These are phyloP conservation scores for Cinclus mexicanus DNA, from an alignment of 2,113 vertebrate species.

Conservation along the genomic window DNA sequence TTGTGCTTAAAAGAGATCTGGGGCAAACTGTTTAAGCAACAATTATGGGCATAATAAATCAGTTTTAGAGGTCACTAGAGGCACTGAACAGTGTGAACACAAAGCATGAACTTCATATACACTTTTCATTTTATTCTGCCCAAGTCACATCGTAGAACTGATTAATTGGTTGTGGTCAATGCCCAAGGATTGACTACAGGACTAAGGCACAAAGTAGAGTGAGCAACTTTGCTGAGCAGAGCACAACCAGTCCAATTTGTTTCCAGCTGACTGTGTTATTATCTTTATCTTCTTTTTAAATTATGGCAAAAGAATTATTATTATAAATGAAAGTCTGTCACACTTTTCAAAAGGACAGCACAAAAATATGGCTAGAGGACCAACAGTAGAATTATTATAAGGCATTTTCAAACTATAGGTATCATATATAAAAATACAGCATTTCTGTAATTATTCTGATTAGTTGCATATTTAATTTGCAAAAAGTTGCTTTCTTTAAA, in stretches of 20 bases:
- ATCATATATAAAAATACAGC: neutral
- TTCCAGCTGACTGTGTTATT: neutral
- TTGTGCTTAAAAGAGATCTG: neutral
- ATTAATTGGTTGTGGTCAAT: neutral
- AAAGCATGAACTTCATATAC: neutral
- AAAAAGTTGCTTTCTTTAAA: neutral
- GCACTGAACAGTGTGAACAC: neutral
- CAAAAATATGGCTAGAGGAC: neutral
- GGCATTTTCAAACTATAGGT: neutral
- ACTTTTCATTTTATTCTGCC: neutral
- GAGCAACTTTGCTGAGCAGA: neutral
- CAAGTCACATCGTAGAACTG: neutral
- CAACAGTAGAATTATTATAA: neutral
- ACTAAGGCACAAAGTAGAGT: neutral
- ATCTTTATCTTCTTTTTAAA: neutral
- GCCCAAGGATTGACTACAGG: neutral
- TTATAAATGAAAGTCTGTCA: neutral
- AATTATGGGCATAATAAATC: neutral
- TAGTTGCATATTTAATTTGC: neutral
- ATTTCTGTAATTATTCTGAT: neutral
- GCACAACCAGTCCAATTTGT: neutral
- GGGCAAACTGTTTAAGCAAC: neutral
- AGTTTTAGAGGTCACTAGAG: neutral
- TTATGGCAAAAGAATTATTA: neutral
- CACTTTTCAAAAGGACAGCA: neutral